Percentiles rank a stretch among this genome's conserved stretches.
These are phyloP conservation scores for Sparidentex hasta DNA, from an alignment of 2,797 vertebrate genomes.

Conservation along the genomic window DNA sequence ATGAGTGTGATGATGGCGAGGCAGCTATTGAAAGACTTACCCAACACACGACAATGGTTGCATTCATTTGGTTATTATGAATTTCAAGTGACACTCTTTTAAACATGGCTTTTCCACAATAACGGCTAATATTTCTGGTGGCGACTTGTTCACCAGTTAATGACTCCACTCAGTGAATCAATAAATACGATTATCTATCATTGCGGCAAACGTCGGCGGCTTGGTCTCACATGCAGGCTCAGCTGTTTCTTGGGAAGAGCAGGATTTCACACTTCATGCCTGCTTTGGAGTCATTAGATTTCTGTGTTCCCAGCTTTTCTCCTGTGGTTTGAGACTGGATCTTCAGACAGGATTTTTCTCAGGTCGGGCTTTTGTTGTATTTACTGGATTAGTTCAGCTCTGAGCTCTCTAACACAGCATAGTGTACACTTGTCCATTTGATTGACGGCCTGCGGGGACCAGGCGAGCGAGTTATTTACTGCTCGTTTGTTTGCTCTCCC, in stretches of 20 bases:
- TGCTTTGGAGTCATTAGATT: slow-evolving; percentile 82
- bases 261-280: slow-evolving; percentile 82
- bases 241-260: slow-evolving; percentile 67
- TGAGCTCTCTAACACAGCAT: slow-evolving; percentile 72
- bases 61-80: slow-evolving; percentile 74
- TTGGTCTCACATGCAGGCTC: slow-evolving; percentile 61
- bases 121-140: slow-evolving; percentile 64
- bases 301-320: slow-evolving; percentile 69
- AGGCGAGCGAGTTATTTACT: slow-evolving; percentile 72
- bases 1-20: slow-evolving; percentile 72
- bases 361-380: slow-evolving; percentile 76
- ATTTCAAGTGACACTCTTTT: slow-evolving; percentile 74
- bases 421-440: slow-evolving; percentile 75
- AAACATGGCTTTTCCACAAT: slow-evolving; percentile 59
- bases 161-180: slow-evolving; percentile 72
- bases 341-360: slow-evolving; percentile 74
- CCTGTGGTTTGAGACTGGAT: slow-evolving; percentile 77
- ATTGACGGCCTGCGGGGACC: slow-evolving; percentile 71
- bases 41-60: slow-evolving; percentile 62
- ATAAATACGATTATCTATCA: slow-evolving; percentile 68
- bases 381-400: slow-evolving; percentile 84
- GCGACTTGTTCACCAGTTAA: slow-evolving; percentile 67
- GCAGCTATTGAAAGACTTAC: slow-evolving; percentile 72
- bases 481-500: slow-evolving; percentile 75
- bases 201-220: slow-evolving; percentile 41